Evolutionary conservation across 2,797 vertebrate species (phyloP).

Genomic region (Champsocephalus gunnari): DNA sequence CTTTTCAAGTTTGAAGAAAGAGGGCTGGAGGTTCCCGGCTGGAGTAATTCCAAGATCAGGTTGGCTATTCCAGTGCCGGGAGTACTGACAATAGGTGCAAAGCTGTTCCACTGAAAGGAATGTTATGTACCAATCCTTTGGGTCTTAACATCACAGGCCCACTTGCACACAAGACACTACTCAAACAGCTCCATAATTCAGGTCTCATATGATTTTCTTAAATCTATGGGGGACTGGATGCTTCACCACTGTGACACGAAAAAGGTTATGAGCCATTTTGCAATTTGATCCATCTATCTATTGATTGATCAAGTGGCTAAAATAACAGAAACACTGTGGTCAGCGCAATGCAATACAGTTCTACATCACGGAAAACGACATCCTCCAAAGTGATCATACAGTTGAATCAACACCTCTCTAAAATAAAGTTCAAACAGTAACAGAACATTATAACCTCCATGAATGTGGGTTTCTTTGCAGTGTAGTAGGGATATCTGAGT

Average conservation of each 20-base stretch:
- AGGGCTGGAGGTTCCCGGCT: slow-evolving; percentile 19
- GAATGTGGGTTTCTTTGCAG: no score
- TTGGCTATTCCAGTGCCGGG: slow-evolving; percentile 22
- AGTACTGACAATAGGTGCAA: slow-evolving; percentile 15
- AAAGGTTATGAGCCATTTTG: not conserved
- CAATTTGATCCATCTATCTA: not conserved
- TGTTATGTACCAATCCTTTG: not conserved
- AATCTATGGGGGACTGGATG: not conserved
- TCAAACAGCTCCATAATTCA: slow-evolving; percentile 1
- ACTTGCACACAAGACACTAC: not conserved
- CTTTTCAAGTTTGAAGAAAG: slow-evolving; percentile 18
- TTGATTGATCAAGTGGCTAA: no score
- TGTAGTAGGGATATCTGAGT: no score
- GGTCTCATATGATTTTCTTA: not conserved
- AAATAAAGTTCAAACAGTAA: no score
- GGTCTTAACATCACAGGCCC: not conserved
- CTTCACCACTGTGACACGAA: not conserved
- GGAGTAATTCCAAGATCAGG: slow-evolving; percentile 19
- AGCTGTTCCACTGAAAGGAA: slow-evolving; percentile 2
- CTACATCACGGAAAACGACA: no score
- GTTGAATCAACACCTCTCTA: no score
- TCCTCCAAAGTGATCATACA: no score
- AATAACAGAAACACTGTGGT: no score
- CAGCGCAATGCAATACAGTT: no score
- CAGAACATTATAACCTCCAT: no score